Base-by-base conservation (phyloP, 2,113 vertebrate species). In the Brienomyrus brachyistius region DNA sequence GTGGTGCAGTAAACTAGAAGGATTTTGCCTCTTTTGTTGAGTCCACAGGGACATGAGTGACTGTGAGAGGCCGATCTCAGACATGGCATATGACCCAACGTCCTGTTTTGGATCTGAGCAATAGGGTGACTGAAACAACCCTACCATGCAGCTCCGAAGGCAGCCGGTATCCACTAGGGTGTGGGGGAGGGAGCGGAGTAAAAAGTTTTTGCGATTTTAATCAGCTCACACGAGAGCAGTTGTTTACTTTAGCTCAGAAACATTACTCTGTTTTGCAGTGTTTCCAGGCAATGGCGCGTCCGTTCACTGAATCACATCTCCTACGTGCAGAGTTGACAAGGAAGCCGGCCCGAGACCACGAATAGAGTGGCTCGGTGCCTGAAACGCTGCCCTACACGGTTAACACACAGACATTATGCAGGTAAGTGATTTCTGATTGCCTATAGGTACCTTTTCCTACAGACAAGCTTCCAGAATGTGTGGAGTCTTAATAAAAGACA, bases 1-100 rank as follows among this genome's bases (percentile, higher is more conserved):
- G 85, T 88, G 84, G 90, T 50, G 88, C 88, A 87, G 66, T 91
- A 87, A 90, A 90, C 89, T 86, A 90, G 83, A 89, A 59, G 88
- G 89, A 85, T 82, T 82, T 31, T 77, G 48, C 62, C 89, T 83
- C 87, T 83, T 88, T 91, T 82, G 88, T 86, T 88, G 86, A 87
- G 87, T 90, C 92, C 82, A 80, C 45, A 11, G 88, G 88, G 87
- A 91, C 90, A 89, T 91, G 87, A 90, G 52, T 6, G 54, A 56
- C 54, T 5, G 54, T 56, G 19, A 56, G 54, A 56, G 54, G 19
- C 19, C 19, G 19, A 56, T 21, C 87, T 48, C 83, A 54, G 50
- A 27, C 84, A 90, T n/a, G 77, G 88, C 70, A 11, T 10, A 17
- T 43, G 43, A 43, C 11, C 35, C 13, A 80, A 80, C 4, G 35